These are phyloP conservation scores for Sussaba pulchella DNA, from an alignment of 2,888 invertebrate genomes.

Conservation along the genomic window DNA sequence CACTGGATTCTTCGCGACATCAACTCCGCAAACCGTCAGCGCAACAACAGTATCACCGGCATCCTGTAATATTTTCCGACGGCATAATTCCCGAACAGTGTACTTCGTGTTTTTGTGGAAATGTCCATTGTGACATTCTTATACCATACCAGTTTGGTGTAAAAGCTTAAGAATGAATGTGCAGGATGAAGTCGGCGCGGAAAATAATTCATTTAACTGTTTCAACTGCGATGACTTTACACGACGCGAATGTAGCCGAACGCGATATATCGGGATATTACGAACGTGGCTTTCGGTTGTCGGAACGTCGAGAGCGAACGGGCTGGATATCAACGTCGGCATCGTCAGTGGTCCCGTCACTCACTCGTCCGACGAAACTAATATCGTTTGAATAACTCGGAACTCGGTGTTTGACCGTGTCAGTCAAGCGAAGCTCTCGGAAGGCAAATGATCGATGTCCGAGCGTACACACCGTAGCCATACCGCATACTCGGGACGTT, in stretches of 20 bases:
- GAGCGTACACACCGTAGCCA: conserved; percentile 15
- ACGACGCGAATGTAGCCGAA: background rate
- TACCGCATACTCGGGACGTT: conserved; percentile 27
- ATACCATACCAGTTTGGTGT: background rate
- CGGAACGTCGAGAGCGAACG: conserved; percentile 47
- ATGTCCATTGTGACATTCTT: background rate
- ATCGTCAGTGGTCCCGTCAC: conserved; percentile 65
- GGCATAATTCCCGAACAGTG: background rate
- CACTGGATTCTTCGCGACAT: conserved; percentile 66
- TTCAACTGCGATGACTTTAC: conserved; percentile 32
- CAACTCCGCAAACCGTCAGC: conserved; percentile 38
- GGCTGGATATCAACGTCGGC: conserved; percentile 61
- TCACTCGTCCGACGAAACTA: conserved; percentile 66
- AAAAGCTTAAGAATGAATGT: background rate
- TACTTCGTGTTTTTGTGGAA: background rate
- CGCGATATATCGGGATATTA: conserved; percentile 46
- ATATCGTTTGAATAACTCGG: conserved; percentile 70
- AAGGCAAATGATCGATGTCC: conserved; percentile 60
- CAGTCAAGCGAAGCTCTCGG: conserved; percentile 66
- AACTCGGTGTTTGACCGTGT: conserved; percentile 68
- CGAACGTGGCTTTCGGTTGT: conserved; percentile 43
- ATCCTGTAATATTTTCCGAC: conserved; percentile 14
- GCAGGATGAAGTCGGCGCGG: conserved; percentile 1
- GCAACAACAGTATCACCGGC: conserved; percentile 10
- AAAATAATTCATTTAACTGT: conserved; percentile 17